Base-by-base conservation (phyloP, 2,888 invertebrate genomes). In the Drosophila hamatofila region DNA sequence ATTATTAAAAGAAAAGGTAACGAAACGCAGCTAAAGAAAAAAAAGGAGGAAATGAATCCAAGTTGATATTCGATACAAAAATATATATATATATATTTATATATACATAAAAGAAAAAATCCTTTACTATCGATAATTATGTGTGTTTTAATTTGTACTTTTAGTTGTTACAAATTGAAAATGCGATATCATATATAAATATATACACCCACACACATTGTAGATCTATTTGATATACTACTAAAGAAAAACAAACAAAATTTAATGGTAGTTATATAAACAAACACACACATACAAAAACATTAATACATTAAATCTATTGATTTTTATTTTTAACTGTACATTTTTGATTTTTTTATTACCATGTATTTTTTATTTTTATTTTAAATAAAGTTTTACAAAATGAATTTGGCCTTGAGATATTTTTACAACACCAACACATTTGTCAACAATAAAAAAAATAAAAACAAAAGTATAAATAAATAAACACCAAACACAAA, bases 351-450 rank as follows among this genome's bases (percentile, higher is more conserved):
- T 83, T 88, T 88, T 84, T 84, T 88, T 81, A 84, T 78, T 85
- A 84, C 73, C 78, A 72, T 88, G 84, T 86, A 84, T 82, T 86
- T 85, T 55, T 80, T 88, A 88, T 81, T 86, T 86, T 55, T 80
- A 86, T 88, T 86, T 86, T 56, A 83, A 86, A 86, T 86, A 86
- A 86, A 86, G 89, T 86, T 88, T 88, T 81, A 84, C 76, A 88
- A 81, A 83, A 83, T 75, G 70, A 78, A 76, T 77, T 80, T 67
- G 72, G 68, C 63, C 75, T 85, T 80, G 49, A 65, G 23, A 52
- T 41, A 62, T 55, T 44, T 60, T 55, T 46, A 30, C 11, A 66
- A 62, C 35, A 68, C 49, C 48, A 58, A 54, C 51, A 46, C 51
- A 49, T 37, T 54, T 70, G 8, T 9, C 25, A 44, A 33, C 21